These are phyloP conservation scores for Calidris pygmaea DNA, from an alignment of 2,113 vertebrate species.

Conservation along the genomic window DNA sequence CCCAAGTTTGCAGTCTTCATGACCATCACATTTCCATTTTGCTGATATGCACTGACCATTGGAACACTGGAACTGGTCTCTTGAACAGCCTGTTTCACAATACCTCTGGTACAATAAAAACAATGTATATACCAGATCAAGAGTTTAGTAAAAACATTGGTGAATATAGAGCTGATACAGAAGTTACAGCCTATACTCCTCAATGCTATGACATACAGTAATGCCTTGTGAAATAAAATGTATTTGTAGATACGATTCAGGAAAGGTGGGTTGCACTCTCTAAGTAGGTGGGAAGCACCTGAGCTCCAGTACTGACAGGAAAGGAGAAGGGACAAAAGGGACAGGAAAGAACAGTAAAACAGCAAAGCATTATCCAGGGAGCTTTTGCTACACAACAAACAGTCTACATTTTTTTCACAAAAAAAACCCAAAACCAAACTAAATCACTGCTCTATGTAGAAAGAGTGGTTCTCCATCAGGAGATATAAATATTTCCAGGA, in stretches of 20 bases:
- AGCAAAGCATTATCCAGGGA: not conserved
- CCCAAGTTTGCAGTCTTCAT: slow-evolving; percentile 94
- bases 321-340: not conserved
- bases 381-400: not conserved
- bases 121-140: not conserved
- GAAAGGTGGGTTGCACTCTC: not conserved
- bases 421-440: not conserved
- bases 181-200: not conserved
- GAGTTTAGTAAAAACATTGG: not conserved
- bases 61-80: slow-evolving; percentile 93
- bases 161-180: not conserved
- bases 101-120: slow-evolving; percentile 85
- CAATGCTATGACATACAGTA: not conserved
- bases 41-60: slow-evolving; percentile 92
- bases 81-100: slow-evolving; percentile 88
- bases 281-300: not conserved
- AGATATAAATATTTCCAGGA: not conserved
- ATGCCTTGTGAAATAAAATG: not conserved
- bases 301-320: not conserved
- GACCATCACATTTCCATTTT: slow-evolving; percentile 93
- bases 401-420: not conserved
- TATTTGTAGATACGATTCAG: not conserved
- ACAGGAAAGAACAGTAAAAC: not conserved
- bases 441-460: not conserved
- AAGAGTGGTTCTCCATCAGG: not conserved